Conservation (phyloP, 2,888 invertebrate species). For the Limenitis camilla region DNA sequence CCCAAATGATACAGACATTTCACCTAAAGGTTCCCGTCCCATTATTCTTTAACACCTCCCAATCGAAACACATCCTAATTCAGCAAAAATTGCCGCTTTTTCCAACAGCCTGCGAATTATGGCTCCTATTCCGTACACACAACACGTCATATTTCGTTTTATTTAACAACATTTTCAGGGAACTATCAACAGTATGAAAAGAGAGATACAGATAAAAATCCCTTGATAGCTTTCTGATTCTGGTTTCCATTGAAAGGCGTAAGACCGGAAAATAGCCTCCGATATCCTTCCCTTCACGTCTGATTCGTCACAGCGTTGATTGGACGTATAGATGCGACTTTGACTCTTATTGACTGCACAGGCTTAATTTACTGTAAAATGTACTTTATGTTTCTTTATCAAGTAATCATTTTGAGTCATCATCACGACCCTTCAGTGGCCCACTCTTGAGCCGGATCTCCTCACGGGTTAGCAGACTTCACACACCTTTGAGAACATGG, state of each 20-base stretch:
- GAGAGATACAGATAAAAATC: slow-evolving; percentile 3
- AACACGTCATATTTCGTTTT: slow-evolving; percentile 33
- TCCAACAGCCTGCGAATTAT: slow-evolving; percentile 31
- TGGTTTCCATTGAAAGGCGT: slow-evolving; percentile 18
- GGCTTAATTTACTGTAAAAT: slow-evolving; percentile 10
- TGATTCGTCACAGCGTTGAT: slow-evolving; percentile 26
- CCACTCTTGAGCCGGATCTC: too few relatives aligned
- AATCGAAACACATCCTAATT: slow-evolving; percentile 23
- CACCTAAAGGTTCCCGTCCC: too few relatives aligned
- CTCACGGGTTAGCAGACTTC: too few relatives aligned
- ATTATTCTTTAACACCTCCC: neutral
- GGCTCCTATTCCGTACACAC: slow-evolving; percentile 26
- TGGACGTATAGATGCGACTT: slow-evolving; percentile 21
- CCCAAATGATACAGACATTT: too few relatives aligned
- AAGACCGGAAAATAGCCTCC: slow-evolving; percentile 22
- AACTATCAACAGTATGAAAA: neutral
- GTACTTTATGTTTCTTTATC: slow-evolving; percentile 6
- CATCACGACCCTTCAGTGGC: too few relatives aligned
- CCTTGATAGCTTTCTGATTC: slow-evolving; percentile 1
- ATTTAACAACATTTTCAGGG: slow-evolving; percentile 26
- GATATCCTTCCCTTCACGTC: slow-evolving; percentile 21
- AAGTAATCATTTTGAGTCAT: neutral
- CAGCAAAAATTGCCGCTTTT: slow-evolving; percentile 32
- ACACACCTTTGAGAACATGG: too few relatives aligned
- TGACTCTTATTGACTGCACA: slow-evolving; percentile 19